These are phyloP conservation scores for Oreochromis tanganicae DNA, from an alignment of 2,113 vertebrate genomes.

Conservation along the genomic window DNA sequence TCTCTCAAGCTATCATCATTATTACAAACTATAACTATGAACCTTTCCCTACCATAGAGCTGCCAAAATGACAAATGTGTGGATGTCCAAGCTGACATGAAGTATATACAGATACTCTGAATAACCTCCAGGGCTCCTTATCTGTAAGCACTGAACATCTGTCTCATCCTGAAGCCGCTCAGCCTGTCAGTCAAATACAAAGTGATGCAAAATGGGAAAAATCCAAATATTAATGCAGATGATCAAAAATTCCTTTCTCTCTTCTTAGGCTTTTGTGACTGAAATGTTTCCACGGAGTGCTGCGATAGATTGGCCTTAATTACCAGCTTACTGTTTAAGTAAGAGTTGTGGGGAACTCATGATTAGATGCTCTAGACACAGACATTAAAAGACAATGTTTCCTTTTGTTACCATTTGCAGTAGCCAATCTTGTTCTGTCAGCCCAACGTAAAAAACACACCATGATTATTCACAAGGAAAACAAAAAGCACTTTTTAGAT, in stretches of 20 bases:
- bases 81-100: background rate
- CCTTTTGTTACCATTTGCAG: background rate
- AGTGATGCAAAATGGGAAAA: background rate
- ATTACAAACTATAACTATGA: background rate
- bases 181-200: slow-evolving; percentile 5
- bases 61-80: background rate
- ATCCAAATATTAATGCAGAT: background rate
- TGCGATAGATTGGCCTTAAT: background rate
- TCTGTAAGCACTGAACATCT: slow-evolving; percentile 22
- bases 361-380: background rate
- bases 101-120: background rate
- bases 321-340: background rate
- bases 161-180: background rate
- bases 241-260: background rate
- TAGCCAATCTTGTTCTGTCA: background rate
- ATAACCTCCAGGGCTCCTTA: slow-evolving; percentile 18
- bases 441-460: background rate
- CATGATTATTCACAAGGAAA: background rate
- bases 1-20: background rate
- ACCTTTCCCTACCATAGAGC: background rate
- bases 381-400: background rate
- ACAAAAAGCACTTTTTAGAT: background rate
- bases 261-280: background rate
- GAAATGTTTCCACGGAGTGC: background rate
- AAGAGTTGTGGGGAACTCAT: background rate